A percentile compares a stretch with the other conserved stretches of the same genome.
Conservation (phyloP, 2,888 invertebrate genomes). For the Mycalesis mineus region DNA sequence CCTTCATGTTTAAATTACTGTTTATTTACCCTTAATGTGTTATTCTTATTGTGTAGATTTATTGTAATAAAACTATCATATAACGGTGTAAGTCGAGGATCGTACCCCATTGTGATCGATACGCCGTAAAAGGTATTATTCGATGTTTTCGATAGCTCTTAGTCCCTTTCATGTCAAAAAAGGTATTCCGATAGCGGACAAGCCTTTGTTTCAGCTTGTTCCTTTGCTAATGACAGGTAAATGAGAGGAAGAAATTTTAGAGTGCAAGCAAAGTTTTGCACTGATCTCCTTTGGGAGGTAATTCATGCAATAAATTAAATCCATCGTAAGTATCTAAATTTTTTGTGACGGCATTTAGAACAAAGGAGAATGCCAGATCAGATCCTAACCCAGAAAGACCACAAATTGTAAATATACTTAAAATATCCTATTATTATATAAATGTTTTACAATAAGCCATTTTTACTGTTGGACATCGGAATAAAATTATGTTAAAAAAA, state of each 20-base stretch:
- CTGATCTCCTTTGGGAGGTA: neutral
- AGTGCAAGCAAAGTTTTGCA: constrained; percentile 3
- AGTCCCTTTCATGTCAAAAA: constrained; percentile 43
- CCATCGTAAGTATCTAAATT: no score
- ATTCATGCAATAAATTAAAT: neutral
- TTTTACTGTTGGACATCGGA: no score
- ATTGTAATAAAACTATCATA: constrained; percentile 1
- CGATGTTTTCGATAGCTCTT: constrained; percentile 50
- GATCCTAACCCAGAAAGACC: no score
- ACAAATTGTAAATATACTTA: no score
- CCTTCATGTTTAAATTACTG: neutral
- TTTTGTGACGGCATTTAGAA: no score
- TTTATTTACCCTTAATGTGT: neutral
- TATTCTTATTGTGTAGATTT: neutral
- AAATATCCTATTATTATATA: no score
- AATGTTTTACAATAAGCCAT: no score
- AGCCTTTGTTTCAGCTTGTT: constrained; percentile 24
- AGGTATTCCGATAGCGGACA: constrained; percentile 47
- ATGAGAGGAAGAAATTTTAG: constrained; percentile 16
- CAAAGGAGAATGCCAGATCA: no score
- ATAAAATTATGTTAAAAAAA: no score
- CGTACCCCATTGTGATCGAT: constrained; percentile 43
- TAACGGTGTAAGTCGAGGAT: constrained; percentile 39
- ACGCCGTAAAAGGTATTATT: constrained; percentile 54
- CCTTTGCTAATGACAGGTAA: constrained; percentile 26